phyloP scores from a whole-genome alignment of 53 echinoderm and acorn worm genomes.

The Patiria pectinifera region DNA sequence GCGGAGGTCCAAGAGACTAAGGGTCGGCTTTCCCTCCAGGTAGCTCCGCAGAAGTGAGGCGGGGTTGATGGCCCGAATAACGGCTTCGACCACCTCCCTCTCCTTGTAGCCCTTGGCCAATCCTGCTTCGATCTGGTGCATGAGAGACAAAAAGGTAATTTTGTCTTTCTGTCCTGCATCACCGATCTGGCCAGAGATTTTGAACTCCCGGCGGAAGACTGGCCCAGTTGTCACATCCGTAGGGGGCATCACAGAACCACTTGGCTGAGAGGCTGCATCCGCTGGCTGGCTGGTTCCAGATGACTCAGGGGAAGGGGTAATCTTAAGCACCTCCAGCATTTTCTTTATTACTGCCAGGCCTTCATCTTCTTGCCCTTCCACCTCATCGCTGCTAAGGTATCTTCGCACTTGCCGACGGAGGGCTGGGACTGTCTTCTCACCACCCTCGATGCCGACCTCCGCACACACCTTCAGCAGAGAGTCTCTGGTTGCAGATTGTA shows the following conservation, averaged over 20 bases:
- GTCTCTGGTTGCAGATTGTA: not conserved
- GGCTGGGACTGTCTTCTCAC: not conserved
- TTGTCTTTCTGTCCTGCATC: conserved; percentile 13
- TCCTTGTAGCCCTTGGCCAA: conserved; percentile 23
- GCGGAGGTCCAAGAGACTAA: conserved; percentile 48
- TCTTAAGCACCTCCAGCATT: not conserved
- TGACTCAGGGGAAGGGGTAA: not conserved
- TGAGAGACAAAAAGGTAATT: not conserved
- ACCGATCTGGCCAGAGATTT: not conserved
- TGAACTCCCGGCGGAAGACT: not conserved
- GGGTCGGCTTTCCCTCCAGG: conserved; percentile 52
- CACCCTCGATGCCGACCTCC: not conserved
- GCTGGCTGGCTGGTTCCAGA: not conserved
- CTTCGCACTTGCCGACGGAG: too few relatives aligned
- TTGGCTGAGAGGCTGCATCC: not conserved
- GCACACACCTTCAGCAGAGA: not conserved
- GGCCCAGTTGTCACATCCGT: not conserved
- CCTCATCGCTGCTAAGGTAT: not conserved
- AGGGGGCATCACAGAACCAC: not conserved
- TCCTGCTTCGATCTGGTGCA: conserved; percentile 6
- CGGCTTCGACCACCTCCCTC: conserved; percentile 42
- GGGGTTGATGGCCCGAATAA: too few relatives aligned
- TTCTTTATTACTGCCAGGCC: not conserved
- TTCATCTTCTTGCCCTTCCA: not conserved
- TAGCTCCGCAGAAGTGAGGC: conserved; percentile 56